Percentiles rank a stretch among this genome's conserved stretches.
Conservation (phyloP, 2,113 vertebrate species). For the Atlantisia rogersi region DNA sequence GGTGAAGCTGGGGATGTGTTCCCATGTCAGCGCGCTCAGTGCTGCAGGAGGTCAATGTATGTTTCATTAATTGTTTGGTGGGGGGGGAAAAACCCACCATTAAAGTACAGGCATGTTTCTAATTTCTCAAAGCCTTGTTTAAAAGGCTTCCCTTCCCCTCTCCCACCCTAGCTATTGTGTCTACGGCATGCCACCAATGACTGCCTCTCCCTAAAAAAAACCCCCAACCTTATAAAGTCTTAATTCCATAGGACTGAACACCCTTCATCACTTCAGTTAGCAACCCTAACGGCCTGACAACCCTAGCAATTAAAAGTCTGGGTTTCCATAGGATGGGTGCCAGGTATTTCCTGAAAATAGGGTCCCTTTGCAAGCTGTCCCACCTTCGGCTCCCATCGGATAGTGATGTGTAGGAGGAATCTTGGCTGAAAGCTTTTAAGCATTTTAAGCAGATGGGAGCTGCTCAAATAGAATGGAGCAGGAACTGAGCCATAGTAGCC, state of each 20-base stretch:
- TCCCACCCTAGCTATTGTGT: conserved; percentile 20
- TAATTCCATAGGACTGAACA: background rate
- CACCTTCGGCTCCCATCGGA: background rate
- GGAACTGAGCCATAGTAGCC: background rate
- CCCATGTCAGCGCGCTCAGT: background rate
- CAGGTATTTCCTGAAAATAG: background rate
- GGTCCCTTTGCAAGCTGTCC: background rate
- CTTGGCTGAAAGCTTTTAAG: background rate
- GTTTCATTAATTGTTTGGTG: background rate
- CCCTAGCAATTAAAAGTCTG: rapidly evolving
- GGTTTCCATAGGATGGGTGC: background rate
- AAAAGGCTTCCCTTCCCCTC: background rate
- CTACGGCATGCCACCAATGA: background rate
- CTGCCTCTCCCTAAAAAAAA: background rate
- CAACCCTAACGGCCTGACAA: background rate
- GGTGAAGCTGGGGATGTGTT: conserved; percentile 37
- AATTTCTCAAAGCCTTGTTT: conserved; percentile 10
- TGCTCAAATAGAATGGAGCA: background rate
- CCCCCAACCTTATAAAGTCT: too few relatives aligned
- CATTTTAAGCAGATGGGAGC: background rate
- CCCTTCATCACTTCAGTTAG: background rate
- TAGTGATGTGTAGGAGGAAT: background rate
- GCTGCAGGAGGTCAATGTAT: background rate
- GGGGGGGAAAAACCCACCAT: background rate
- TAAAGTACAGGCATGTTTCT: background rate